Evolutionary conservation across 2,113 vertebrate species (phyloP).

Genomic region (Tylochromis polylepis): DNA sequence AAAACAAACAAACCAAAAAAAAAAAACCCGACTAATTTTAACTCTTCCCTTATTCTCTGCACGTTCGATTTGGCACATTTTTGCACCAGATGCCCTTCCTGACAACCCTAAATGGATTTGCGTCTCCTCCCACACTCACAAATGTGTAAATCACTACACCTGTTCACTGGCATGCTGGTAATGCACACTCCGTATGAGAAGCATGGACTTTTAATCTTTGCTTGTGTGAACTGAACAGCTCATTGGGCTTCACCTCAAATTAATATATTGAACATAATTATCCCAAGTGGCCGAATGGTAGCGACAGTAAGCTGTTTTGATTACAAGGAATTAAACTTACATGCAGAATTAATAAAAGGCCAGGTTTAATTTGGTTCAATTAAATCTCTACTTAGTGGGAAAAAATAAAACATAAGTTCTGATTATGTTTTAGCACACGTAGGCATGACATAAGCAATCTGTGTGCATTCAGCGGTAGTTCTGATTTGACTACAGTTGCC

Average conservation of each 20-base stretch:
- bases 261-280: background rate
- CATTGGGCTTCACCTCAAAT: background rate
- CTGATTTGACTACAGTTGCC: background rate
- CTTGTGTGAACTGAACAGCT: background rate
- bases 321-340: background rate
- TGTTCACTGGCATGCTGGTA: background rate
- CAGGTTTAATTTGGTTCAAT: background rate
- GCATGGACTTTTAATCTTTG: background rate
- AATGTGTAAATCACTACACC: background rate
- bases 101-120: background rate
- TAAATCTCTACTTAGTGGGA: background rate
- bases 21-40: accelerated
- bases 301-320: too few relatives aligned
- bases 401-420: background rate
- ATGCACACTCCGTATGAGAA: background rate
- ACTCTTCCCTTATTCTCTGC: background rate
- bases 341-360: background rate
- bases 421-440: background rate
- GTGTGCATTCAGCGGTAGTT: background rate
- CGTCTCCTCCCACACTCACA: background rate
- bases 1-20: background rate
- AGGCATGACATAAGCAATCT: background rate
- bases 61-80: background rate
- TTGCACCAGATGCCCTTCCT: background rate
- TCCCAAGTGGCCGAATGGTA: too few relatives aligned